A percentile compares a stretch with the other conserved stretches of the same genome.
These are phyloP conservation scores for Amphimallon solstitiale DNA, from an alignment of 2,888 invertebrate species.

Conservation along the genomic window DNA sequence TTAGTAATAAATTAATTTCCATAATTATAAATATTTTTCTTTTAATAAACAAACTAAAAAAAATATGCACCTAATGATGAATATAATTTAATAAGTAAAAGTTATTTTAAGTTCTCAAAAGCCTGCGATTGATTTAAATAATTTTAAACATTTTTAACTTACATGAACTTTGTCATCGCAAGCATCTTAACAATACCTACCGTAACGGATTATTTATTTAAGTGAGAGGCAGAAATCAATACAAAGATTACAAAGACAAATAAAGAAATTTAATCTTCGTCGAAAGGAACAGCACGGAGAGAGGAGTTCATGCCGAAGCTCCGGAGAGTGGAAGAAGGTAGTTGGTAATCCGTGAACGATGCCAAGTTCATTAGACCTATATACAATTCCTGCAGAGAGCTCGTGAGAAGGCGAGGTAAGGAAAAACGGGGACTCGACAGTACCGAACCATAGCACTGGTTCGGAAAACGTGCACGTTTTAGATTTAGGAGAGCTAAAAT, in stretches of 20 bases:
- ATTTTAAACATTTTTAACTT: background rate
- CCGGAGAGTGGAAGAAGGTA: slow-evolving; percentile 32
- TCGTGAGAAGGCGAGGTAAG: background rate
- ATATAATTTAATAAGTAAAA: too few species aligned
- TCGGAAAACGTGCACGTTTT: slow-evolving; percentile 38
- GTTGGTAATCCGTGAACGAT: slow-evolving; percentile 56
- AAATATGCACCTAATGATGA: too few species aligned
- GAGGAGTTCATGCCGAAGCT: background rate
- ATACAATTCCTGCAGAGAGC: slow-evolving; percentile 41
- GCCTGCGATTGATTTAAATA: background rate
- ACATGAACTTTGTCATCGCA: too few species aligned
- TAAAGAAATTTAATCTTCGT: slow-evolving; percentile 41
- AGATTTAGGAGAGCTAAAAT: slow-evolving; percentile 32
- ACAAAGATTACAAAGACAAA: slow-evolving; percentile 42
- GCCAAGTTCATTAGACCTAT: slow-evolving; percentile 56
- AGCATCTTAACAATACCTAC: background rate
- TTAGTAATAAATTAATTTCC: too few species aligned
- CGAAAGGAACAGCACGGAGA: slow-evolving; percentile 29
- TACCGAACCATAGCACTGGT: background rate
- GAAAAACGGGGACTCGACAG: background rate
- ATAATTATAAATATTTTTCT: too few species aligned
- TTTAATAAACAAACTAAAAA: too few species aligned
- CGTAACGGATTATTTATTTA: slow-evolving; percentile 9
- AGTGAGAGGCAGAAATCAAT: slow-evolving; percentile 35
- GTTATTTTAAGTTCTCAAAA: background rate